A percentile compares a stretch with the other conserved stretches of the same genome.
These are phyloP conservation scores for Nephrotoma flavescens DNA, from an alignment of 2,888 invertebrate genomes.

Conservation along the genomic window DNA sequence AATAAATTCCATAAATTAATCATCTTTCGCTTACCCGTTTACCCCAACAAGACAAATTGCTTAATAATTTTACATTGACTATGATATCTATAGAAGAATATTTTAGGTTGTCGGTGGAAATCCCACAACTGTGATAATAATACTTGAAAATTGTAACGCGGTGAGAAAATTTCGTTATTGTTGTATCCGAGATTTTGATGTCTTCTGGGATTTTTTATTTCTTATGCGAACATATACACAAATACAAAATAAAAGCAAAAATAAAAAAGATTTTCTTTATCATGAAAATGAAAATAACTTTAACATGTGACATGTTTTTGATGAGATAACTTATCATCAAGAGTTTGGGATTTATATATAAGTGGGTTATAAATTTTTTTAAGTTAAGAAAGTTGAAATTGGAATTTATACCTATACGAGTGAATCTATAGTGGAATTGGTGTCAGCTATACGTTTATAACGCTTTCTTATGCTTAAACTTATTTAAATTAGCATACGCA, in stretches of 20 bases:
- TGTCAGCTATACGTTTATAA: background rate
- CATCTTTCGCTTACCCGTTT: background rate
- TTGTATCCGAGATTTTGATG: background rate
- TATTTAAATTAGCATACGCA: too few species aligned
- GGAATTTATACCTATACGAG: background rate
- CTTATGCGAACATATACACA: background rate
- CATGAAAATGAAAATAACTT: background rate
- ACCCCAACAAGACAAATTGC: background rate
- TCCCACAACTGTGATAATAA: background rate
- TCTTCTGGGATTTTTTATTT: background rate
- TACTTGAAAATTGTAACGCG: background rate
- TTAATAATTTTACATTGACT: background rate
- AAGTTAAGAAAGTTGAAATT: background rate
- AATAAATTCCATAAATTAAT: background rate
- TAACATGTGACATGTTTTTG: background rate
- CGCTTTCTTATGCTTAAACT: too few species aligned
- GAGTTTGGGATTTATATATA: background rate
- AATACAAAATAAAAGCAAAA: background rate
- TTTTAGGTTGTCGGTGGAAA: background rate
- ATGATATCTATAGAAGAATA: background rate
- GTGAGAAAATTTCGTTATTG: background rate
- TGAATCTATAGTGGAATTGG: background rate
- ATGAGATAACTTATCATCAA: background rate
- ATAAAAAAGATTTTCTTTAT: background rate
- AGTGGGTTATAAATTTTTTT: background rate